Conservation (phyloP, 2,888 invertebrate species). For the Acronicta leporina region DNA sequence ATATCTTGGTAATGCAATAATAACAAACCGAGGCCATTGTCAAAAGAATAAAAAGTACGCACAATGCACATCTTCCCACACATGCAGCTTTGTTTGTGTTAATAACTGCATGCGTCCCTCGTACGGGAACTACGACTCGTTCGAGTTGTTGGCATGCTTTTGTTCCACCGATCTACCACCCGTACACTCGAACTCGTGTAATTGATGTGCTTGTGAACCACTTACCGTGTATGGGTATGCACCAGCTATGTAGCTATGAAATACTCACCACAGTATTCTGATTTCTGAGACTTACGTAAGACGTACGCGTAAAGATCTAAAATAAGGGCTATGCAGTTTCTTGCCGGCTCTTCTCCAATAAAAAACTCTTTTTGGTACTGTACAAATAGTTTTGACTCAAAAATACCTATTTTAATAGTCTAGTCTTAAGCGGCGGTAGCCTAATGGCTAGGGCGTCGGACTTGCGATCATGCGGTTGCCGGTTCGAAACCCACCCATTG, state of each 20-base stretch:
- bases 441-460: too few species aligned
- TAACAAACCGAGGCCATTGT: constrained; percentile 52
- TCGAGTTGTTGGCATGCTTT: constrained; percentile 63
- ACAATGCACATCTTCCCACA: constrained; percentile 67
- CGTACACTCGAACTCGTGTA: constrained; percentile 57
- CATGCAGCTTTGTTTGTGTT: constrained; percentile 62
- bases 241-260: constrained; percentile 20
- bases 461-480: too few species aligned
- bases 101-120: constrained; percentile 57
- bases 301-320: too few species aligned
- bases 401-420: too few species aligned
- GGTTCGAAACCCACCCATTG: too few species aligned
- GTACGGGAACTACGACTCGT: constrained; percentile 43
- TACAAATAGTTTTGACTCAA: too few species aligned
- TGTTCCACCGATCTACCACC: constrained; percentile 64
- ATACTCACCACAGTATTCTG: constrained; percentile 11
- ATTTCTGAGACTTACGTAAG: too few species aligned
- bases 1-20: constrained; percentile 54
- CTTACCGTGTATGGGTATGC: constrained; percentile 62
- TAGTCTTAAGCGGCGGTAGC: too few species aligned
- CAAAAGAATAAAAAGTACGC: constrained; percentile 59
- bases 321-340: too few species aligned
- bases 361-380: too few species aligned
- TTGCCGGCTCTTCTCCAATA: too few species aligned
- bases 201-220: constrained; percentile 69